These are phyloP conservation scores for Bursaphelenchus okinawaensis DNA, from an alignment of 2,888 invertebrate genomes.

Conservation along the genomic window DNA sequence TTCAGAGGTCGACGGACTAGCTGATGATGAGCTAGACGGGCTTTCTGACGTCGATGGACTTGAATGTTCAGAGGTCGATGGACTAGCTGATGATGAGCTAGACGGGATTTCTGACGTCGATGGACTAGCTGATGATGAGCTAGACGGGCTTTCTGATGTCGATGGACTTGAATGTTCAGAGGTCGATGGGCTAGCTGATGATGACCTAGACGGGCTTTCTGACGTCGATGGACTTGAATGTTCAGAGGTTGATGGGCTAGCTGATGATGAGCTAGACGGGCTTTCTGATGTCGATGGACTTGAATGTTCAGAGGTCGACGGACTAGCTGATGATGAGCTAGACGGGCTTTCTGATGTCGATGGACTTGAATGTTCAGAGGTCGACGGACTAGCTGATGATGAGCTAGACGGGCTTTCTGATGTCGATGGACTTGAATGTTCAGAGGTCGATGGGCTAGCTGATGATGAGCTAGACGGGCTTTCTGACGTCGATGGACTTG, in stretches of 20 bases:
- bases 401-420: neutral
- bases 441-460: neutral
- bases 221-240: neutral
- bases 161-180: neutral
- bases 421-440: neutral
- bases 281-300: neutral
- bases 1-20: neutral
- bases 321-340: neutral
- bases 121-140: neutral
- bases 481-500: too few relatives aligned
- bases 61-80: too few relatives aligned
- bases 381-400: neutral
- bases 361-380: neutral
- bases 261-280: neutral
- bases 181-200: neutral
- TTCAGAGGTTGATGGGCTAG: neutral
- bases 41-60: neutral
- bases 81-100: neutral
- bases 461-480: neutral
- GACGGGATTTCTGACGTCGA: neutral
- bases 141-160: neutral
- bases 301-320: neutral
- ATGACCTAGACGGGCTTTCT: neutral
- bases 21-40: neutral
- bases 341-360: neutral